phyloP scores from a whole-genome alignment of 1,140 invertebrate species.

The Brachionus angularis region DNA sequence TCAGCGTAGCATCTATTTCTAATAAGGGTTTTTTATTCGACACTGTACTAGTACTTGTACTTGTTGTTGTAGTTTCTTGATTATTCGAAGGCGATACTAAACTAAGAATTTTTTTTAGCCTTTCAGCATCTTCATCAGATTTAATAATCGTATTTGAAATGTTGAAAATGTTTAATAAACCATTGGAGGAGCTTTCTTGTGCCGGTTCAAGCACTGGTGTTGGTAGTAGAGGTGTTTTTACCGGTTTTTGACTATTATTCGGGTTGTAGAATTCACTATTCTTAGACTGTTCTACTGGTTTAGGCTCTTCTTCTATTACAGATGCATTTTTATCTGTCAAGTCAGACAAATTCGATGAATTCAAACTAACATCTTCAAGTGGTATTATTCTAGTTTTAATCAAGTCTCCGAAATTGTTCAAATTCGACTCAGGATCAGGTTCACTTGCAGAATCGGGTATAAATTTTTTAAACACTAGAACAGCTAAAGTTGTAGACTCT shows the following conservation, averaged over 20 bases:
- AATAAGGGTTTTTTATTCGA: too few species aligned
- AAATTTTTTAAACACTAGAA: conserved; percentile 33
- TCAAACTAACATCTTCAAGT: background rate
- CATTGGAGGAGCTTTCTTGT: background rate
- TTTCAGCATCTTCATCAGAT: conserved; percentile 10
- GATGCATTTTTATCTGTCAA: background rate
- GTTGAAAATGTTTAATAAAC: conserved; percentile 1
- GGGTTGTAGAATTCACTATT: conserved; percentile 13
- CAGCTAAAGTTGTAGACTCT: conserved; percentile 20
- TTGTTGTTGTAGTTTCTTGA: too few species aligned
- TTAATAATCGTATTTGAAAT: background rate
- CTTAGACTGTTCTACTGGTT: too few species aligned
- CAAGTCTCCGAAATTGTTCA: background rate
- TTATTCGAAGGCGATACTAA: background rate
- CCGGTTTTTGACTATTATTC: background rate
- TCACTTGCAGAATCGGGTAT: conserved; percentile 42
- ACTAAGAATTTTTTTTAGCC: conserved; percentile 22
- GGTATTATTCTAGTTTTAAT: background rate
- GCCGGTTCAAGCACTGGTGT: background rate
- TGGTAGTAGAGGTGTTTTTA: conserved; percentile 6
- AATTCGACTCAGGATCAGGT: background rate
- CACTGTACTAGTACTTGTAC: too few species aligned
- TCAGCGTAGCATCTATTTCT: too few species aligned
- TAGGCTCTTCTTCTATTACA: too few species aligned
- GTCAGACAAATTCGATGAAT: background rate